phyloP scores from a whole-genome alignment of 2,113 vertebrate species.

The Larimichthys polyactis region DNA sequence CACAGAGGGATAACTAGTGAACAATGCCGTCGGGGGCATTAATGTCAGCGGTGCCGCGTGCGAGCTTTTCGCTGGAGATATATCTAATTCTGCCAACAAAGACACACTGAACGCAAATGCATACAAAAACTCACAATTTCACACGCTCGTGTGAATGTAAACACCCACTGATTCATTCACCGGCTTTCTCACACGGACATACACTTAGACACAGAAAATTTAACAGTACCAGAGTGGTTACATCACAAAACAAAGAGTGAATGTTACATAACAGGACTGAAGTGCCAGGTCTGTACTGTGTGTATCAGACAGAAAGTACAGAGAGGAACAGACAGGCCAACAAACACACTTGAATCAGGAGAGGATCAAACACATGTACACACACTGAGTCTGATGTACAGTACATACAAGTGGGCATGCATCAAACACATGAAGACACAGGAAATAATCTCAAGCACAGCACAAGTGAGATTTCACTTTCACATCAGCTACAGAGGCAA shows the following conservation, averaged over 20 bases:
- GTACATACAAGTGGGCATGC: neutral
- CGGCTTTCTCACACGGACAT: neutral
- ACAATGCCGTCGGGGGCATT: slow-evolving; percentile 49
- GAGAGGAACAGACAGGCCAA: neutral
- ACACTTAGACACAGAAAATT: slow-evolving; percentile 28
- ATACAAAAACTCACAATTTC: slow-evolving; percentile 1
- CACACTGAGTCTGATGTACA: neutral
- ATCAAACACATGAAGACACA: neutral
- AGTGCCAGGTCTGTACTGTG: slow-evolving; percentile 15
- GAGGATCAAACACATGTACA: neutral
- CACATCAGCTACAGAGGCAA: neutral
- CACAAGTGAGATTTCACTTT: neutral
- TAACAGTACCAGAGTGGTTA: slow-evolving; percentile 39
- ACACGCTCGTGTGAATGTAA: slow-evolving; percentile 3
- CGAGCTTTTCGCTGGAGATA: slow-evolving; percentile 34
- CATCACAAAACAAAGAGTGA: slow-evolving; percentile 46
- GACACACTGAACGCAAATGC: neutral
- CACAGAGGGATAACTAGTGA: slow-evolving; percentile 57
- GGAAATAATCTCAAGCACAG: neutral
- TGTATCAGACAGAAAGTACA: neutral
- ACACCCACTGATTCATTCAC: slow-evolving; percentile 26
- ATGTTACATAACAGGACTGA: slow-evolving; percentile 48
- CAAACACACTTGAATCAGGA: slow-evolving; percentile 1
- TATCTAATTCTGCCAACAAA: slow-evolving; percentile 35
- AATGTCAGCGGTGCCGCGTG: slow-evolving; percentile 46